Evolutionary conservation across 2,888 invertebrate genomes (phyloP), one percentile per base, ranked within the genome.

Genomic region (Hirtodrosophila cameraria): DNA sequence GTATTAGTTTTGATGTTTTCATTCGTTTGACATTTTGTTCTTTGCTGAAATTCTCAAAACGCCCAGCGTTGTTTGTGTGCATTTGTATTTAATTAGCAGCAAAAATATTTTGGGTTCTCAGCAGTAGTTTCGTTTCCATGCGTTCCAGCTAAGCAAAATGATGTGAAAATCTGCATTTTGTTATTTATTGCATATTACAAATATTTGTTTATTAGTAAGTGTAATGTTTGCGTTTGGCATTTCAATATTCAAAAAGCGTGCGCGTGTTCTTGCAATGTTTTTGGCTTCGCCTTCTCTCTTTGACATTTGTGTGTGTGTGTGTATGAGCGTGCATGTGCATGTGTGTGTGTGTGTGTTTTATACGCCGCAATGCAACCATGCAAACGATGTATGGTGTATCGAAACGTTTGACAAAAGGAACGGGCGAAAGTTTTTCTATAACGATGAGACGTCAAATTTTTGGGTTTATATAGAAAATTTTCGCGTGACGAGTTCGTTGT

Each of bases 361-460:
- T 50, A 54, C 63, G 53, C 59, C 64, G 59, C 64, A 78, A n/a
- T 80, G 71, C 71, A 80, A 83, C 74, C 73, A 16, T 82, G 76
- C 53, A 42, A 58, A 36, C 43, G 15, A 35, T 43, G n/a, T n/a
- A n/a, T n/a, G 38, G 55, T 59, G 55, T 83, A 78, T 75, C 77
- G 81, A 79, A 82, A 76, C 77, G 61, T 46, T 69, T 73, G 70
- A 69, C 57, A 69, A 72, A 71, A 62, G 71, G 60, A 75, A 71
- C 74, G 64, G 78, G 88, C 86, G 88, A 88, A 85, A 86, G 86
- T 84, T 87, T 68, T 72, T 73, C 80, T 78, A 78, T 75, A 74
- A 70, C 83, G 88, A 82, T 87, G 85, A 87, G 86, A 86, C 80
- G 87, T 86, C 87, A 79, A 84, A 87, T 75, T 86, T 84, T 81